These are phyloP conservation scores for Semicossyphus pulcher DNA, from an alignment of 2,113 vertebrate genomes.

Conservation along the genomic window DNA sequence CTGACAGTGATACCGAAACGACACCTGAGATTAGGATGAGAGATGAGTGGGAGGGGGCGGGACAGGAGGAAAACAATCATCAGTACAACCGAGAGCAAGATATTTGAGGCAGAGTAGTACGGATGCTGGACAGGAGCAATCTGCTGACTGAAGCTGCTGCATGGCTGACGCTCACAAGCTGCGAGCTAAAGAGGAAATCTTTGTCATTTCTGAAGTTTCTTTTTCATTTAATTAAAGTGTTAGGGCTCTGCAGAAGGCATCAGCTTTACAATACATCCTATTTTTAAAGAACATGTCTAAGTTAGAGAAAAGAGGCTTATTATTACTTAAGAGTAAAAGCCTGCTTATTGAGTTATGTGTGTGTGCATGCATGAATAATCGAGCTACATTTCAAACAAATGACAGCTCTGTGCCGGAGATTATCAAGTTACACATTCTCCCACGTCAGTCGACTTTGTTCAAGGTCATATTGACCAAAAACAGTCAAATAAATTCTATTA, in stretches of 20 bases:
- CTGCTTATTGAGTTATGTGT: slow-evolving; percentile 1
- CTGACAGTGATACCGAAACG: slow-evolving; percentile 96
- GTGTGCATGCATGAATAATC: slow-evolving; percentile 10
- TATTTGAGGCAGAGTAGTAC: slow-evolving; percentile 39
- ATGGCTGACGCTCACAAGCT: neutral
- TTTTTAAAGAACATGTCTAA: slow-evolving; percentile 12
- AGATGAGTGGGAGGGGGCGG: neutral
- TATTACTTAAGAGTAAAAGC: neutral
- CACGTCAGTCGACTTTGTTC: neutral
- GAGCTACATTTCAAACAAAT: slow-evolving; percentile 10
- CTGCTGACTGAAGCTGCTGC: slow-evolving; percentile 5
- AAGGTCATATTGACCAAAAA: neutral
- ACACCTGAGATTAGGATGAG: slow-evolving; percentile 83
- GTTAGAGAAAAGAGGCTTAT: neutral
- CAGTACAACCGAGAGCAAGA: slow-evolving; percentile 11
- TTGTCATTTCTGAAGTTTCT: neutral
- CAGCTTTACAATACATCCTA: neutral
- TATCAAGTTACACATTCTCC: slow-evolving; percentile 2
- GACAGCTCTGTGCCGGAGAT: slow-evolving; percentile 1
- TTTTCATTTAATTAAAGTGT: neutral
- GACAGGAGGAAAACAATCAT: neutral
- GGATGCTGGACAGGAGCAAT: neutral
- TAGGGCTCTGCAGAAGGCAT: neutral
- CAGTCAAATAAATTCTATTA: too few species aligned
- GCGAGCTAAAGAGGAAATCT: neutral